phyloP scores from a whole-genome alignment of 1,140 invertebrate species.

The Achatina immaculata region DNA sequence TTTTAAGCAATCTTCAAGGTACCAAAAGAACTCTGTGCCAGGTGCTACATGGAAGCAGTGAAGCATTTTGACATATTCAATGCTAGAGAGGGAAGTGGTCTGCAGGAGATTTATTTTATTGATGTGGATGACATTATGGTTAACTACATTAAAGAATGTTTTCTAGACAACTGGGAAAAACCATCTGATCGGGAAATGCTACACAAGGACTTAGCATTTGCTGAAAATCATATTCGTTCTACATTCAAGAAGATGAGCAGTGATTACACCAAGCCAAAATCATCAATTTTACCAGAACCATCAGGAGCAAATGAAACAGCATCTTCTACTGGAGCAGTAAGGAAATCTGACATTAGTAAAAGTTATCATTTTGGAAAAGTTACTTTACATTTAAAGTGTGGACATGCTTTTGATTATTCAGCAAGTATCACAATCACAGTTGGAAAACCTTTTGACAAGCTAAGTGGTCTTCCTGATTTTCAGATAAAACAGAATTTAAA shows the following conservation, averaged over 20 bases:
- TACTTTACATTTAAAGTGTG: background rate
- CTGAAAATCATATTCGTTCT: background rate
- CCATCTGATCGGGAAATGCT: background rate
- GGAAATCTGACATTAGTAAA: background rate
- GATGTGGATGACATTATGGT: slow-evolving; percentile 14
- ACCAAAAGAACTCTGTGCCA: slow-evolving; percentile 11
- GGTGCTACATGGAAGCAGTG: slow-evolving; percentile 15
- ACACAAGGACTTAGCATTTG: background rate
- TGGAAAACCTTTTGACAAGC: slow-evolving; percentile 26
- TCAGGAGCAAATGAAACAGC: background rate
- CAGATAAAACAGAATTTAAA: background rate
- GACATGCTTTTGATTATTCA: background rate
- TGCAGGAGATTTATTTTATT: slow-evolving; percentile 16
- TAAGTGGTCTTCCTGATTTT: slow-evolving; percentile 13
- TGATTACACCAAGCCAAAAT: too few species aligned
- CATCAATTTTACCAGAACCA: too few species aligned
- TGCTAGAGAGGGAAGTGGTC: too few species aligned
- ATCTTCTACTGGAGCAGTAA: background rate
- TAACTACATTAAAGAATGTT: background rate
- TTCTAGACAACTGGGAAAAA: background rate
- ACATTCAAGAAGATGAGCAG: background rate
- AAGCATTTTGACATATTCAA: slow-evolving; percentile 9
- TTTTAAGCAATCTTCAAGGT: background rate
- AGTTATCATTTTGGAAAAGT: slow-evolving; percentile 13
- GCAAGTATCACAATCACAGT: background rate